phyloP scores from a whole-genome alignment of 2,113 vertebrate genomes.

The Amazona guildingii region DNA sequence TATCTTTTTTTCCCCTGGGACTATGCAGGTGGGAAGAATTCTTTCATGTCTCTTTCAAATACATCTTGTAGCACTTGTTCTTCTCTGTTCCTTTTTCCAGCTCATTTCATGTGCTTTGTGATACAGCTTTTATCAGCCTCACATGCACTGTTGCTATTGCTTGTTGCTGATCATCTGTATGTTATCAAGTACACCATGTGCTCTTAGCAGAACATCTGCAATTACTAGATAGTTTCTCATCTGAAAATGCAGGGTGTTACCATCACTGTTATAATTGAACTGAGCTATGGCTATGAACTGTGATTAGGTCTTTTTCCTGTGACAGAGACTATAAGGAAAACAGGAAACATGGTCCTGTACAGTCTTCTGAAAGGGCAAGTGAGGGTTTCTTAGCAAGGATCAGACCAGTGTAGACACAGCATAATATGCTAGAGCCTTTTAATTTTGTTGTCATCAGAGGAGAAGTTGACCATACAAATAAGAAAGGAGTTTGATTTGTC shows the following conservation, averaged over 20 bases:
- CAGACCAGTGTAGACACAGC: neutral
- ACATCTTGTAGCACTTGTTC: neutral
- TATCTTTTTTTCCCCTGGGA: neutral
- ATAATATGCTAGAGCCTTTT: neutral
- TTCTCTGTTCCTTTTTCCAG: neutral
- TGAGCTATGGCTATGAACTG: neutral
- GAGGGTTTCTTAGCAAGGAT: neutral
- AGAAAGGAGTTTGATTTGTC: neutral
- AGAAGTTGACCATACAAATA: neutral
- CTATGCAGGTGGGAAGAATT: neutral
- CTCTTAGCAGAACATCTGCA: constrained; percentile 51
- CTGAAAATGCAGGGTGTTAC: constrained; percentile 2
- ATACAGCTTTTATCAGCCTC: constrained; percentile 35
- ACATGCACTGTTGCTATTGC: neutral
- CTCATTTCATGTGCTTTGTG: constrained; percentile 2
- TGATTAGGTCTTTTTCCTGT: neutral
- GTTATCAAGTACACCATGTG: constrained; percentile 28
- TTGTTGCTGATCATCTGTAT: constrained; percentile 30
- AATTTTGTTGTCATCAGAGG: neutral
- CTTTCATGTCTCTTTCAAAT: neutral
- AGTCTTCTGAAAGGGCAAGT: neutral
- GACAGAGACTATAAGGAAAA: neutral
- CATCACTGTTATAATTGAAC: neutral
- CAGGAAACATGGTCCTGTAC: neutral
- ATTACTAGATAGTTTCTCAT: constrained; percentile 15